Conservation (phyloP, 2,797 vertebrate species). For the Denticeps clupeoides region DNA sequence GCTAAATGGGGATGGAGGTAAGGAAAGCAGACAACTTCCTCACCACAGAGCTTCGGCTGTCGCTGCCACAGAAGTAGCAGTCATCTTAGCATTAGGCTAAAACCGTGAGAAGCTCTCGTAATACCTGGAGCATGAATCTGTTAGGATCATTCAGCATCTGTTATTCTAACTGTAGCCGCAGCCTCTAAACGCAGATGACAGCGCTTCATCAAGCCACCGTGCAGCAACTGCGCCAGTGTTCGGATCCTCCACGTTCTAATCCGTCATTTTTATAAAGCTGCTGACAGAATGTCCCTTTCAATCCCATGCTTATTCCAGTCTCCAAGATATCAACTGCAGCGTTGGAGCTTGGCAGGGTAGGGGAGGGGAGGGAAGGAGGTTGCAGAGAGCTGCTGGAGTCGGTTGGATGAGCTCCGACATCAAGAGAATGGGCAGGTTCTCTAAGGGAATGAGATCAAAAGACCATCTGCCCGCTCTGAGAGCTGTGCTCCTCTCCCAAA, state of each 20-base stretch:
- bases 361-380: background rate
- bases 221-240: background rate
- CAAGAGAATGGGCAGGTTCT: conserved; percentile 52
- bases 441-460: conserved; percentile 58
- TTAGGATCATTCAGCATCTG: background rate
- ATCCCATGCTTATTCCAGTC: background rate
- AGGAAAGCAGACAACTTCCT: conserved; percentile 17
- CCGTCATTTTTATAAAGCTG: background rate
- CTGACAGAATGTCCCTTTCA: background rate
- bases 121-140: conserved; percentile 8
- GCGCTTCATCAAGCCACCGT: conserved; percentile 4
- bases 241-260: background rate
- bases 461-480: conserved; percentile 51
- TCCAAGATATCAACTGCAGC: background rate
- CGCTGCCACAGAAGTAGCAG: background rate
- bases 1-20: conserved; percentile 22
- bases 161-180: background rate
- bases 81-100: conserved; percentile 6
- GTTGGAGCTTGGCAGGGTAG: background rate
- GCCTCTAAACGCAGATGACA: background rate
- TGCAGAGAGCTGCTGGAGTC: conserved; percentile 9
- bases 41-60: background rate
- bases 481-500: conserved; percentile 32
- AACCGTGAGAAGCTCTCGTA: conserved; percentile 6
- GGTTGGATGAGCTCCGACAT: conserved; percentile 43